A percentile compares a stretch with the other conserved stretches of the same genome.
Evolutionary conservation across 2,113 vertebrate genomes (phyloP).

Genomic region (Malurus melanocephalus): DNA sequence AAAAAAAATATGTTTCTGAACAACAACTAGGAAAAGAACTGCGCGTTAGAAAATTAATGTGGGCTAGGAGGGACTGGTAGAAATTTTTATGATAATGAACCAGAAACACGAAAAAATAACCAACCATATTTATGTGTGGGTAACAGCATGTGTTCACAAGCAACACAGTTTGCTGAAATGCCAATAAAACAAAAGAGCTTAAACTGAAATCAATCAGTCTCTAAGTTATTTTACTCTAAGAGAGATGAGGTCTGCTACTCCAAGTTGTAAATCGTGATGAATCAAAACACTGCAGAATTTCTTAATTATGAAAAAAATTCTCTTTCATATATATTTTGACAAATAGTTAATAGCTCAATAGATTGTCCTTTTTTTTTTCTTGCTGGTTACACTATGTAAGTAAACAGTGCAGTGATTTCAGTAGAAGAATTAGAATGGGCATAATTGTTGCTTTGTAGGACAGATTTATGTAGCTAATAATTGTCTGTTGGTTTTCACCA

Average conservation of each 20-base stretch:
- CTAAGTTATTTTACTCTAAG: not conserved
- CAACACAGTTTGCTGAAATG: not conserved
- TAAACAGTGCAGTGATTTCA: not conserved
- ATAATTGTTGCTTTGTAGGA: not conserved
- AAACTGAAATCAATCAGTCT: not conserved
- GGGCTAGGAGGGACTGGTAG: not conserved
- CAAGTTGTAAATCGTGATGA: not conserved
- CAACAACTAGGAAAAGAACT: not conserved
- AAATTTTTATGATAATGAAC: slow-evolving; percentile 45
- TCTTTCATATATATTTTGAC: not conserved
- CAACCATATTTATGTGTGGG: not conserved
- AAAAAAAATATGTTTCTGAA: not conserved
- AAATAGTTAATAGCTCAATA: not conserved
- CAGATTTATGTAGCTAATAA: not conserved
- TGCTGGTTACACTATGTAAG: not conserved
- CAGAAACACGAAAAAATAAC: not conserved
- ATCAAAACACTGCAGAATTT: not conserved
- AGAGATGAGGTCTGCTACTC: not conserved
- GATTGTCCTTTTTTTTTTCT: not conserved
- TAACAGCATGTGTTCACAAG: not conserved
- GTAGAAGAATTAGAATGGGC: not conserved
- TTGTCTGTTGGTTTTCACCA: not conserved
- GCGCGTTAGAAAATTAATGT: slow-evolving; percentile 18
- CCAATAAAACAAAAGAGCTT: not conserved
- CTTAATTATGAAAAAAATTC: not conserved